Evolutionary conservation across 2,888 invertebrate genomes (phyloP).

Genomic region (Coelinius sp.): DNA sequence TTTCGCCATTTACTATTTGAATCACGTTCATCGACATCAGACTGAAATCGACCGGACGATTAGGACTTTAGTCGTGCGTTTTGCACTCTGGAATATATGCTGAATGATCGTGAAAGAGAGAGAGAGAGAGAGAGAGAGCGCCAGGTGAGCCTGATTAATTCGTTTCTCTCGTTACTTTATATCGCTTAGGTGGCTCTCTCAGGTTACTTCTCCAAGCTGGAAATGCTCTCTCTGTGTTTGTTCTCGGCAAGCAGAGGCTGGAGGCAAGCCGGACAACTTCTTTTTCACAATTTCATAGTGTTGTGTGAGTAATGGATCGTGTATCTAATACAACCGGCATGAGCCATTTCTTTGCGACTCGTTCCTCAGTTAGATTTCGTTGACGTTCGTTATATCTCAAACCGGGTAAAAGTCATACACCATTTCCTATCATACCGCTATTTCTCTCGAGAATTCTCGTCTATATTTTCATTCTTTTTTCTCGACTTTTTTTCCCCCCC

Average conservation of each 20-base stretch:
- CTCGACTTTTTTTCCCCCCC: not conserved
- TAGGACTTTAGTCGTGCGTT: not conserved
- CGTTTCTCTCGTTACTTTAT: conserved; percentile 50
- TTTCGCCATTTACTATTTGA: conserved; percentile 13
- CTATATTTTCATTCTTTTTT: conserved; percentile 11
- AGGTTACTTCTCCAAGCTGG: not conserved
- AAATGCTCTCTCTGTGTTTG: not conserved
- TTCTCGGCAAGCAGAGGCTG: not conserved
- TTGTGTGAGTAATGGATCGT: conserved; percentile 8
- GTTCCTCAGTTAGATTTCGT: conserved; percentile 24
- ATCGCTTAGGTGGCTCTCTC: conserved; percentile 30
- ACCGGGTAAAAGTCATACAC: conserved; percentile 16
- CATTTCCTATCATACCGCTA: conserved; percentile 24
- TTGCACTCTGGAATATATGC: not conserved
- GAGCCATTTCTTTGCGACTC: conserved; percentile 14
- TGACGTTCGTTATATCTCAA: conserved; percentile 24
- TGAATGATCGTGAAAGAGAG: conserved; percentile 11
- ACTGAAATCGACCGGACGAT: not conserved
- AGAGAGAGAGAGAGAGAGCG: too few species aligned
- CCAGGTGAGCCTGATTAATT: conserved; percentile 46
- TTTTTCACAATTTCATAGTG: conserved; percentile 7
- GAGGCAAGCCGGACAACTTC: not conserved
- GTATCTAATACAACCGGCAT: not conserved
- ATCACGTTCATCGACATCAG: conserved; percentile 23
- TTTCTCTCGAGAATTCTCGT: conserved; percentile 17